These are phyloP conservation scores for Atta colombica DNA, from an alignment of 1,140 invertebrate species.

Conservation along the genomic window DNA sequence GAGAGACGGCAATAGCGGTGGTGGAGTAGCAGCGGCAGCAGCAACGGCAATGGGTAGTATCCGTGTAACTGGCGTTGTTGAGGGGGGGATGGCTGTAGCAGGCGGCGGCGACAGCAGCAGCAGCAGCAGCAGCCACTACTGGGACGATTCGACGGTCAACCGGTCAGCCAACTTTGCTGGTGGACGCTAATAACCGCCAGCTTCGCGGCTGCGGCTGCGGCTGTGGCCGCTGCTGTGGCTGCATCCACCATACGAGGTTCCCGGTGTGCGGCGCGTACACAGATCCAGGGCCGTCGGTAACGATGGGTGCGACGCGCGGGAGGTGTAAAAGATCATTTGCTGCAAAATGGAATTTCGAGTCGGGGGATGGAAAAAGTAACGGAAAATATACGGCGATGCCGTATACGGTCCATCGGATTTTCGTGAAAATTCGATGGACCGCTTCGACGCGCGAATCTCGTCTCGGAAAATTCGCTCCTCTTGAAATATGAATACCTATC, in stretches of 20 bases:
- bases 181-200: conserved; percentile 81
- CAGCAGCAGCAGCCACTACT: conserved; percentile 63
- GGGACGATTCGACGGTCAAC: conserved; percentile 76
- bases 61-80: conserved; percentile 59
- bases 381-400: conserved; percentile 7
- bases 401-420: not conserved
- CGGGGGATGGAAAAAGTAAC: conserved; percentile 22
- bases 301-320: conserved; percentile 21
- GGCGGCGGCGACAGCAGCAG: conserved; percentile 30
- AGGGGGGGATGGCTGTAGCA: conserved; percentile 33
- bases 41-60: conserved; percentile 48
- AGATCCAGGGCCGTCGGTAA: conserved; percentile 60
- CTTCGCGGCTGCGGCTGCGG: conserved; percentile 71
- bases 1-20: too few species aligned
- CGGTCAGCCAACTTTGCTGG: conserved; percentile 79
- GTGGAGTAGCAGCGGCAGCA: not conserved
- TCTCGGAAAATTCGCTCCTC: not conserved
- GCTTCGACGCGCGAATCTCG: not conserved
- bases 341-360: conserved; percentile 41
- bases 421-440: conserved; percentile 11
- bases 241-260: conserved; percentile 39
- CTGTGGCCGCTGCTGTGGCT: conserved; percentile 45
- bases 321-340: conserved; percentile 54
- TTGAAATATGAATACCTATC: not conserved
- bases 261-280: conserved; percentile 19